A percentile compares a stretch with the other conserved stretches of the same genome.
Evolutionary conservation across 2,888 invertebrate genomes (phyloP).

Genomic region (Drosophila sordidula): DNA sequence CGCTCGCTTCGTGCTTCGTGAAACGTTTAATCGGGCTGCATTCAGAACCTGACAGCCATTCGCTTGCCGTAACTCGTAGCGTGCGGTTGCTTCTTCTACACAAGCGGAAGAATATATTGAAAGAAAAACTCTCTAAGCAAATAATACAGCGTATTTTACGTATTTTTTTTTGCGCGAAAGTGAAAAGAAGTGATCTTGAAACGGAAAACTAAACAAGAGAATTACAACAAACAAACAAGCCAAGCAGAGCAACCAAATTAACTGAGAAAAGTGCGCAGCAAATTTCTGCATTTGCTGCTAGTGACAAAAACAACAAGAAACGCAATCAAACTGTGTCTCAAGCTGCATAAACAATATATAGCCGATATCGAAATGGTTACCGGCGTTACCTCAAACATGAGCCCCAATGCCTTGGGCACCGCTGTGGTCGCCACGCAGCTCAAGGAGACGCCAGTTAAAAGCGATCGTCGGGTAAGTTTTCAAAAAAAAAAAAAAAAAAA

Average conservation of each 20-base stretch:
- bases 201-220: constrained; percentile 40
- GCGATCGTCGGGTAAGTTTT: constrained; percentile 85
- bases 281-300: constrained; percentile 57
- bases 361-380: constrained; percentile 83
- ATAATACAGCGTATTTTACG: constrained; percentile 48
- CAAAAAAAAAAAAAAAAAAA: constrained; percentile 3
- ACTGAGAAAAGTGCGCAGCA: constrained; percentile 47
- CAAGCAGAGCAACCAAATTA: constrained; percentile 42
- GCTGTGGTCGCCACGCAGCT: constrained; percentile 76
- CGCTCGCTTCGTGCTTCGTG: constrained; percentile 56
- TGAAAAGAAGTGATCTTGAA: constrained; percentile 64
- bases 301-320: constrained; percentile 44
- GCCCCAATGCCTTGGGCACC: constrained; percentile 81
- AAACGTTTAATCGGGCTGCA: constrained; percentile 82
- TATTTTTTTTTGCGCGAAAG: constrained; percentile 67
- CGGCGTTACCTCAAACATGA: constrained; percentile 83
- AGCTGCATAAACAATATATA: constrained; percentile 64
- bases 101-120: constrained; percentile 40
- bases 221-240: constrained; percentile 14
- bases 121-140: constrained; percentile 29
- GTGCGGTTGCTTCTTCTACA: constrained; percentile 62
- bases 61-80: constrained; percentile 82
- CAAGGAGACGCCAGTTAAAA: constrained; percentile 83
- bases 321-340: constrained; percentile 63
- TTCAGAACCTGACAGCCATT: constrained; percentile 82